Conservation (phyloP, 2,113 vertebrate species). For the Catharus bicknelli region DNA sequence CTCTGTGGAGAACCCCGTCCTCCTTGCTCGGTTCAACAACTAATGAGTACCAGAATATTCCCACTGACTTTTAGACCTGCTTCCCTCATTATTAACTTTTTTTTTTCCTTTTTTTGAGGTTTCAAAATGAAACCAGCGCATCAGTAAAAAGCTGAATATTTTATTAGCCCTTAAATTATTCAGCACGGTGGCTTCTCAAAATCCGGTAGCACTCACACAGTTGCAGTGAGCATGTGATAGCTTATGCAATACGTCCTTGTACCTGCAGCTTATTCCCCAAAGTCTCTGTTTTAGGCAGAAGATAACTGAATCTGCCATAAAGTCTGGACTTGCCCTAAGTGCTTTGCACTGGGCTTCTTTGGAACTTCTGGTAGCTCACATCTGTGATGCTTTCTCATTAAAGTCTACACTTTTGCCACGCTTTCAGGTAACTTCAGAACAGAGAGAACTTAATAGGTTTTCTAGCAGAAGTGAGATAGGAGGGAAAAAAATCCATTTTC, state of each 20-base stretch:
- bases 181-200: constrained; percentile 66
- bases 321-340: constrained; percentile 31
- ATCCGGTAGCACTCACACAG: constrained; percentile 61
- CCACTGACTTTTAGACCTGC: background rate
- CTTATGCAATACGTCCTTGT: constrained; percentile 73
- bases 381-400: background rate
- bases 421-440: background rate
- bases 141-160: constrained; percentile 77
- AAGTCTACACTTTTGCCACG: background rate
- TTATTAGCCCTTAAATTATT: constrained; percentile 79
- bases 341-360: background rate
- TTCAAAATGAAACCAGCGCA: constrained; percentile 70
- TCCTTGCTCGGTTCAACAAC: background rate
- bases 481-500: background rate
- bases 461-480: background rate
- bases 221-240: constrained; percentile 68
- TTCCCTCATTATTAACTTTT: background rate
- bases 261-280: constrained; percentile 63
- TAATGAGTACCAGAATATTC: background rate
- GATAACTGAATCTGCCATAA: background rate
- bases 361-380: background rate
- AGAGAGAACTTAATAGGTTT: background rate
- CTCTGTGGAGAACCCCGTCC: background rate
- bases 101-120: background rate
- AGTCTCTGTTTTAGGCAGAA: constrained; percentile 40